phyloP scores from a whole-genome alignment of 2,888 invertebrate genomes.

The Xanthia togata region DNA sequence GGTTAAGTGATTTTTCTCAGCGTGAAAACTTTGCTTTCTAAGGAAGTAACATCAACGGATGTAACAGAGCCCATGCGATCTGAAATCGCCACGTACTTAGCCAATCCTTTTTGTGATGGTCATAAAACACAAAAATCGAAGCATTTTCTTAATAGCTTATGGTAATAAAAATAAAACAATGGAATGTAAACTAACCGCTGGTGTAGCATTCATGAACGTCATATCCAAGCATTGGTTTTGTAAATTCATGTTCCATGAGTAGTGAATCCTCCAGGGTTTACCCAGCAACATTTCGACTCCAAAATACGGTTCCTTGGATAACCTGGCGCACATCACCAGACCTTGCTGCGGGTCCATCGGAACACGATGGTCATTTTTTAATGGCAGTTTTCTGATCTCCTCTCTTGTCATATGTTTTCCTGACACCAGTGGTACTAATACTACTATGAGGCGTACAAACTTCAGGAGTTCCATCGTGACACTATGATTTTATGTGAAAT shows the following conservation, averaged over 20 bases:
- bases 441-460: conserved; percentile 30
- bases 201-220: conserved; percentile 75
- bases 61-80: neutral
- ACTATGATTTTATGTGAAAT: conserved; percentile 40
- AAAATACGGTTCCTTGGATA: conserved; percentile 77
- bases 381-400: fast-evolving
- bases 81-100: neutral
- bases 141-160: neutral
- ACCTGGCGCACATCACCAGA: conserved; percentile 65
- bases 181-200: conserved; percentile 67
- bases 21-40: neutral
- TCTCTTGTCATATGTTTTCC: neutral
- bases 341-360: neutral
- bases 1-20: neutral
- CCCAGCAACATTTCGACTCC: conserved; percentile 77
- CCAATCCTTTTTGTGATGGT: neutral
- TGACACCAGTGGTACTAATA: conserved; percentile 18
- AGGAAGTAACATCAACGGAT: too few relatives aligned
- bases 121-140: neutral
- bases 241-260: conserved; percentile 80
- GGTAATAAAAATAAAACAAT: neutral
- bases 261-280: conserved; percentile 80
- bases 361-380: fast-evolving
- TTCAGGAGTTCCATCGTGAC: conserved; percentile 46
- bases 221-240: conserved; percentile 78